Conservation (phyloP, 2,797 vertebrate genomes). For the Ispidina lecontei region DNA sequence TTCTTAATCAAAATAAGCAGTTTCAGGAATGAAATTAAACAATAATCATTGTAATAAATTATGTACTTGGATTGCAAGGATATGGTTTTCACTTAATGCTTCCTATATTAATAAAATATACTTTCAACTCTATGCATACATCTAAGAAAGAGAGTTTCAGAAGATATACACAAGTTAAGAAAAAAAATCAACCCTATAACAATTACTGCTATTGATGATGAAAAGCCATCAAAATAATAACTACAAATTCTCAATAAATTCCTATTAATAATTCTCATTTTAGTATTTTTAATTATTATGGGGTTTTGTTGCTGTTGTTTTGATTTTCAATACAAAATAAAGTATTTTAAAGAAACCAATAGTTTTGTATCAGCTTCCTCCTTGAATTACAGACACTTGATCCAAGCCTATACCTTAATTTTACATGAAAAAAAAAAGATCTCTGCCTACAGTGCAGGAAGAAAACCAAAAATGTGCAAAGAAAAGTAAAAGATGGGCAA, state of each 20-base stretch:
- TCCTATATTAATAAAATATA: neutral
- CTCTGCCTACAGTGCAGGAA: neutral
- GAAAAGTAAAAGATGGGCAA: constrained; percentile 5
- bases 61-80: neutral
- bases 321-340: neutral
- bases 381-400: constrained; percentile 25
- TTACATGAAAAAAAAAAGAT: constrained; percentile 50
- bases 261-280: constrained; percentile 8
- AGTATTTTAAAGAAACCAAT: constrained; percentile 3
- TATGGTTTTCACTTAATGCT: neutral
- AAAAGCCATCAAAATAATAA: constrained; percentile 40
- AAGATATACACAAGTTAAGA: neutral
- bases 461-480: constrained; percentile 6
- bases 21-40: neutral
- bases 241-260: constrained; percentile 27
- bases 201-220: neutral
- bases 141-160: neutral
- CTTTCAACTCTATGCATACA: neutral
- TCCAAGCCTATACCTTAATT: constrained; percentile 45
- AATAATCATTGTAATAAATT: neutral
- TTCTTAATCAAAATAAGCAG: constrained; percentile 32
- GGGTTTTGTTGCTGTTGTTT: neutral
- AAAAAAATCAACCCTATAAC: neutral
- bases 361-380: constrained; percentile 1
- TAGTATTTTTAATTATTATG: neutral